These are phyloP conservation scores for Caerostris darwini DNA, from an alignment of 1,140 invertebrate genomes.

Conservation along the genomic window DNA sequence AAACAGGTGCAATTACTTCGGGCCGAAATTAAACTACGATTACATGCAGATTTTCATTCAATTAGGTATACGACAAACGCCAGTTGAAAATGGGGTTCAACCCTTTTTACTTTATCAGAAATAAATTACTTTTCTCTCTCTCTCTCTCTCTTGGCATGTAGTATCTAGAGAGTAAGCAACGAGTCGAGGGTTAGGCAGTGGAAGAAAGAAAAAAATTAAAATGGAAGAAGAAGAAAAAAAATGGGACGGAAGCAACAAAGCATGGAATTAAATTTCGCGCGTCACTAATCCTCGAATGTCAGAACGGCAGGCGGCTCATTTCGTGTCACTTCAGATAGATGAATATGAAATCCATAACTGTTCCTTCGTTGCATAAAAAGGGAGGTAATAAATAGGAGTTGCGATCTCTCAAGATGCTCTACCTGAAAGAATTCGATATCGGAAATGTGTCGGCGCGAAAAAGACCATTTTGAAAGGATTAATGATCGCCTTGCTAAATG, in stretches of 20 bases:
- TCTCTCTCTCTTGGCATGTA: too few species aligned
- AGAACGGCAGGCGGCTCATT: conserved; percentile 26
- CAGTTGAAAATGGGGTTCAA: conserved; percentile 9
- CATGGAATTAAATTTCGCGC: conserved; percentile 63
- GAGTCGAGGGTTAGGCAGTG: conserved; percentile 6
- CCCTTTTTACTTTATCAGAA: conserved; percentile 28
- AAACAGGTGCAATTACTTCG: not conserved
- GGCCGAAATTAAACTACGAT: conserved; percentile 17
- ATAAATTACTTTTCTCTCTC: conserved; percentile 46
- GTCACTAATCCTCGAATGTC: conserved; percentile 55
- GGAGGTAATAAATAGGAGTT: conserved; percentile 36
- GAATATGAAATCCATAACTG: conserved; percentile 62
- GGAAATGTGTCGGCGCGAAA: conserved; percentile 37
- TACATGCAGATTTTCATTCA: conserved; percentile 59
- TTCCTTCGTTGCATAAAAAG: conserved; percentile 25
- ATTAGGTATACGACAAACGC: conserved; percentile 48
- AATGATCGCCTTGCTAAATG: conserved; percentile 30
- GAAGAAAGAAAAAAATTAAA: too few species aligned
- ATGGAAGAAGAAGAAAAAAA: conserved; percentile 15
- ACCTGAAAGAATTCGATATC: conserved; percentile 5
- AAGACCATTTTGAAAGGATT: conserved; percentile 23
- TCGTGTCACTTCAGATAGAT: conserved; percentile 5
- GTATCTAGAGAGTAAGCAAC: conserved; percentile 15
- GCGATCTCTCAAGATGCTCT: conserved; percentile 17
- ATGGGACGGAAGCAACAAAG: conserved; percentile 37